Base-by-base conservation (phyloP, 2,113 vertebrate species). In the Mesembrinibis cayennensis region DNA sequence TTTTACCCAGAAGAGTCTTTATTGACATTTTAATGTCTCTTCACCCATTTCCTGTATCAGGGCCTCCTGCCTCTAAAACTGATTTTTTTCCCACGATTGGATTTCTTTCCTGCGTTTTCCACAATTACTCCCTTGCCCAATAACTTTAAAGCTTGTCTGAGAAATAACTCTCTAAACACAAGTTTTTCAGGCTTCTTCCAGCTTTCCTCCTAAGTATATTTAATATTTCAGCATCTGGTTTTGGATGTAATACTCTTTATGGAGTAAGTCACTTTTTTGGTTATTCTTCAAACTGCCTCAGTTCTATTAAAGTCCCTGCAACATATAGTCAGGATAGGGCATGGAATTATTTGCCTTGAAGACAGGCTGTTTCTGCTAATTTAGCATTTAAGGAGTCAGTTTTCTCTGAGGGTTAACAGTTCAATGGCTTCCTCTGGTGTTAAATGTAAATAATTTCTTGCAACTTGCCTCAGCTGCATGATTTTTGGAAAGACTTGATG, bases 1-100 rank as follows among this genome's bases (percentile, higher is more conserved):
- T 94, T 87, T 89, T 87, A 67, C 89, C 61, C 84, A 82, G 91
- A 95, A 94, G n/a, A 74, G 65, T 82, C 56, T 53, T 89, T 84
- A 96, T 63, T 85, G 95, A 91, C 81, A 85, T 95, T 97, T 96
- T 95, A 89, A 89, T 85, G 78, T 79, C 65, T 89, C 81, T 84
- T 87, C 78, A 82, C 77, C 44, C 52, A 69, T 95, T 96, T 95
- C 40, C 47, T 71, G 0, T 71, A 74, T 76, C 83, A 84, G n/a
- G 34, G 32, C 65, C 73, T 91, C 34, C 81, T 94, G 47, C 56
- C 47, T 93, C 38, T 87, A 87, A 94, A 91, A 89, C 73, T 71
- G 83, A 82, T 90, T 87, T 97, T 95, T 69, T 95, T 95, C 56
- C 49, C 16, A 56, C 3, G 2, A 86, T 63, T 89, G 38, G 55